phyloP scores from a whole-genome alignment of 2,113 vertebrate genomes.

The Saguinus midas region DNA sequence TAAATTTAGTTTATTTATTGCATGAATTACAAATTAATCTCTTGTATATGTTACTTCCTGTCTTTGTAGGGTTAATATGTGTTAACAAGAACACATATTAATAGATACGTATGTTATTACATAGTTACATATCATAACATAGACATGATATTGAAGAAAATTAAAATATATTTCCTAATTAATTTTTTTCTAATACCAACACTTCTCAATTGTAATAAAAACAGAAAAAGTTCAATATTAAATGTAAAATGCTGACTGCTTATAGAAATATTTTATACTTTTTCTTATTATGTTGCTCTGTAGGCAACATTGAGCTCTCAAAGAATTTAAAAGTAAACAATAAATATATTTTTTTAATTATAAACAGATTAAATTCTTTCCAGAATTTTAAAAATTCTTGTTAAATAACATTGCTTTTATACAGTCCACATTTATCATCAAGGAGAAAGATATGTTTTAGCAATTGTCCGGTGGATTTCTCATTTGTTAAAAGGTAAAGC shows the following conservation, averaged over 20 bases:
- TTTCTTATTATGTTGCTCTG: neutral
- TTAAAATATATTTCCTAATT: neutral
- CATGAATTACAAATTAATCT: neutral
- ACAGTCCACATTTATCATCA: neutral
- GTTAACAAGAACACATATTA: neutral
- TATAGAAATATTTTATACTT: neutral
- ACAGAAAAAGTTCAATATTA: neutral
- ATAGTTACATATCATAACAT: neutral
- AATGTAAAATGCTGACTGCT: neutral
- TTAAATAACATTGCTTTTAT: neutral
- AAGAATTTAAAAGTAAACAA: neutral
- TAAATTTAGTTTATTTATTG: neutral
- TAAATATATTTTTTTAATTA: neutral
- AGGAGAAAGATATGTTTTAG: neutral
- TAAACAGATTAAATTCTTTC: neutral
- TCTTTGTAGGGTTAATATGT: neutral
- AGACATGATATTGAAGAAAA: neutral
- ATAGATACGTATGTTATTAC: neutral
- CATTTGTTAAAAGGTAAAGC: neutral
- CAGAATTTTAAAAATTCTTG: neutral
- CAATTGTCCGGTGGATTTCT: neutral
- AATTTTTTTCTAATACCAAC: neutral
- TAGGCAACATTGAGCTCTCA: neutral
- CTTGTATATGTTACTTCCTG: neutral
- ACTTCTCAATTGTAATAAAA: constrained; percentile 17